These are phyloP conservation scores for Sphaerophoria taeniata DNA, from an alignment of 2,888 invertebrate species.

Conservation along the genomic window DNA sequence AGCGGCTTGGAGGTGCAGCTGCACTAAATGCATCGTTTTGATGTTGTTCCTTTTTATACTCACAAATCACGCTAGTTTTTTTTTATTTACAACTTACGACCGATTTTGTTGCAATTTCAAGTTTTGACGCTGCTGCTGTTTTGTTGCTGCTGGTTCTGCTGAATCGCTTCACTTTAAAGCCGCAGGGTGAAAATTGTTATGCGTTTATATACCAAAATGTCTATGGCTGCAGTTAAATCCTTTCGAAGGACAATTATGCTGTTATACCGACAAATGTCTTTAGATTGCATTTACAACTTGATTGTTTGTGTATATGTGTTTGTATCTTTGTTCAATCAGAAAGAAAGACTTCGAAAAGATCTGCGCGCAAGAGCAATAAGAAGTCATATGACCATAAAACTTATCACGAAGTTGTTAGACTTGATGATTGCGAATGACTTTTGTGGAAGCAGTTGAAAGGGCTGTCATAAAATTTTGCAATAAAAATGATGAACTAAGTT, in stretches of 20 bases:
- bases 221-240: conserved; percentile 46
- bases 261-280: not conserved
- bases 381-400: conserved; percentile 48
- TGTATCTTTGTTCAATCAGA: conserved; percentile 18
- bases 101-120: conserved; percentile 61
- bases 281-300: not conserved
- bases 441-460: conserved; percentile 22
- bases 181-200: conserved; percentile 65
- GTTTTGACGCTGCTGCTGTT: conserved; percentile 13
- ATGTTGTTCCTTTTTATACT: conserved; percentile 66
- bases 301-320: not conserved
- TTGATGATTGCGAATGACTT: conserved; percentile 42
- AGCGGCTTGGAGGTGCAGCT: conserved; percentile 66
- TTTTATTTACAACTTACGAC: conserved; percentile 48
- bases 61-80: conserved; percentile 68
- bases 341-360: conserved; percentile 34
- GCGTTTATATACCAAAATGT: conserved; percentile 23
- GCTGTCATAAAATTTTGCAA: conserved; percentile 35
- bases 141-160: conserved; percentile 17
- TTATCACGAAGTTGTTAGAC: conserved; percentile 60
- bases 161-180: conserved; percentile 49
- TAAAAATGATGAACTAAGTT: conserved; percentile 57
- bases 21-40: conserved; percentile 74
- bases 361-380: conserved; percentile 38
- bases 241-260: conserved; percentile 65